Evolutionary conservation across 2,113 vertebrate genomes (phyloP).

Genomic region (Takifugu flavidus): DNA sequence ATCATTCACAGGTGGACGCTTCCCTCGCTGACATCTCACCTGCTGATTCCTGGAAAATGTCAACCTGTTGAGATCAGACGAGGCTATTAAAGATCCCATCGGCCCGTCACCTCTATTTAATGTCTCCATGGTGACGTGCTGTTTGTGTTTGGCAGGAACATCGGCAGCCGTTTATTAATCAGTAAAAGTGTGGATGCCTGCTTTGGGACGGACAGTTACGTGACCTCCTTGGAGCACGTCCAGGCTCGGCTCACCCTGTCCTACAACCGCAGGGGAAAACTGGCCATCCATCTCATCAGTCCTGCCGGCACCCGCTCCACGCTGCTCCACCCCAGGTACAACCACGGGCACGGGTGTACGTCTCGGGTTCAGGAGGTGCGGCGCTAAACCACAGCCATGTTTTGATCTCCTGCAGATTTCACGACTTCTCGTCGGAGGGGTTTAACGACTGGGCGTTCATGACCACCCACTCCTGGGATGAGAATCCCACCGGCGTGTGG

Average conservation of each 20-base stretch:
- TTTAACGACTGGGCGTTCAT: slow-evolving; percentile 99
- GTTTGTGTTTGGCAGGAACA: slow-evolving; percentile 79
- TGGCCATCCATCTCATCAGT: slow-evolving; percentile 91
- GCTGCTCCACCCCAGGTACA: slow-evolving; percentile 88
- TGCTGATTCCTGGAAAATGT: slow-evolving; percentile 25
- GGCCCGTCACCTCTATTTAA: background rate
- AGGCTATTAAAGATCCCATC: slow-evolving; percentile 14
- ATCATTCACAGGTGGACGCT: slow-evolving; percentile 55
- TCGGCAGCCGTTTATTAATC: slow-evolving; percentile 84
- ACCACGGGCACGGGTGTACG: background rate
- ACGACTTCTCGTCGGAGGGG: slow-evolving; percentile 93
- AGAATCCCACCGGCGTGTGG: slow-evolving; percentile 87
- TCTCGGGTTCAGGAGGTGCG: background rate
- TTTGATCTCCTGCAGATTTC: slow-evolving; percentile 75
- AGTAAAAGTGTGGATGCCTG: slow-evolving; percentile 83
- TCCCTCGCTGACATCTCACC: slow-evolving; percentile 29
- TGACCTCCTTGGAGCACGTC: slow-evolving; percentile 86
- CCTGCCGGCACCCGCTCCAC: slow-evolving; percentile 93
- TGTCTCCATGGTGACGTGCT: background rate
- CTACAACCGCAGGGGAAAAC: slow-evolving; percentile 92
- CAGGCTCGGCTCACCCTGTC: slow-evolving; percentile 91
- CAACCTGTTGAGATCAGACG: background rate
- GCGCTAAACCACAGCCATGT: background rate
- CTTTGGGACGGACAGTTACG: slow-evolving; percentile 77
- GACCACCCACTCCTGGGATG: slow-evolving; percentile 97